Evolutionary conservation across 2,888 invertebrate species (phyloP), one percentile per base, ranked within the genome.

Genomic region (Patella pellucida): DNA sequence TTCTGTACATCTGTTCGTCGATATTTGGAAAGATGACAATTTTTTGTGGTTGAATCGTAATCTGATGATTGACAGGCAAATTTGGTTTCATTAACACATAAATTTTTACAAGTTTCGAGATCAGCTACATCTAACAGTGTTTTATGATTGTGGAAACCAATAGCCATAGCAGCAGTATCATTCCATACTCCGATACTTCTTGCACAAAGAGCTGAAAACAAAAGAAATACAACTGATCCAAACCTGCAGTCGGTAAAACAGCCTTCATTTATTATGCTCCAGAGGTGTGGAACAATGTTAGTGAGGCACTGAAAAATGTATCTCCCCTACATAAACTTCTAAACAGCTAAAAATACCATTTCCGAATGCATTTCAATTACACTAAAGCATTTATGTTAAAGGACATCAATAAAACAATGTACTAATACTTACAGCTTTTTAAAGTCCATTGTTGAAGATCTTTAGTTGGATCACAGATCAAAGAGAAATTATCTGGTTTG

Each of bases 61-160:
- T 85, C 85, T 1, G 75, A 68, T 54, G 85, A 85, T 15, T 54
- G 73, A 73, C 85, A 85, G 14, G 76, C 71, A 62, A 85, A 81
- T 9, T 74, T 69, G 9, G 73, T 41, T 52, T 82, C 77, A 23
- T 67, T 52, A 16, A 75, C 69, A 69, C 85, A 85, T 11, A 72
- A 67, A 0, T 69, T 52, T 69, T 74, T 72, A 72, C 85, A 85
- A 3, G 73, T 71, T 0, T 75, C 72, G 7, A 76, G n/a, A 19
- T 16, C 67, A 16, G 56, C 19, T 11, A 80, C 72, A 73, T 78
- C 78, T 1, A 11, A 9, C n/a, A 75, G 19, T n/a, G 71, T 76
- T n/a, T 78, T 73, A 50, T 81, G 71, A 68, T 85, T 82, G 71
- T 83, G 80, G 31, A 83, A 79, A 14, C 79, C 79, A 27, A 85